Conservation (phyloP, 2,888 invertebrate species). For the Yponomeuta evonymella region DNA sequence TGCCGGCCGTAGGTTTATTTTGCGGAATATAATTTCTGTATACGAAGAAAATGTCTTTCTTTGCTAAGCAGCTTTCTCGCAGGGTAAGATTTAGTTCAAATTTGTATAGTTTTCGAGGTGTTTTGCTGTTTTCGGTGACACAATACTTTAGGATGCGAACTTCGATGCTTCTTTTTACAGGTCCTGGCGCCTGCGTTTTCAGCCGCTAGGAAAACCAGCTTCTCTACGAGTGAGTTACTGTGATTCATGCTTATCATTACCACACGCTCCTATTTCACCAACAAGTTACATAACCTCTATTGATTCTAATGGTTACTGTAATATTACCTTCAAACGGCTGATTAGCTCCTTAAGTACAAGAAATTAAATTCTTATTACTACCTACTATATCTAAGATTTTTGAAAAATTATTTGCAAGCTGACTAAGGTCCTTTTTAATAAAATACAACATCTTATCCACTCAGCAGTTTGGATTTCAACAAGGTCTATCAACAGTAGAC, state of each 20-base stretch:
- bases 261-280: background rate
- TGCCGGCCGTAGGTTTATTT: background rate
- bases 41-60: conserved; percentile 43
- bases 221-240: conserved; percentile 46
- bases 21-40: background rate
- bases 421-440: no score
- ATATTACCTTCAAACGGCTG: no score
- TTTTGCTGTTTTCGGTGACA: background rate
- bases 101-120: background rate
- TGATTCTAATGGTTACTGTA: background rate
- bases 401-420: no score
- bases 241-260: background rate
- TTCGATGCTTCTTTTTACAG: conserved; percentile 5
- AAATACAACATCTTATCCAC: no score
- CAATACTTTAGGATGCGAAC: no score
- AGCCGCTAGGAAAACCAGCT: conserved; percentile 16
- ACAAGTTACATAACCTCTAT: conserved; percentile 29
- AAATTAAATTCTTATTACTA: background rate
- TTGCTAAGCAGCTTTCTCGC: conserved; percentile 46
- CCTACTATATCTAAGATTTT: no score
- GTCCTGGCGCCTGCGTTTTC: conserved; percentile 15
- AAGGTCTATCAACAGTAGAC: no score
- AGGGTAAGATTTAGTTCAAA: conserved; percentile 36
- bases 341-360: background rate
- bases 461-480: no score